Evolutionary conservation across 2,888 invertebrate species (phyloP), one percentile per base, ranked within the genome.

Genomic region (Thera obeliscata): DNA sequence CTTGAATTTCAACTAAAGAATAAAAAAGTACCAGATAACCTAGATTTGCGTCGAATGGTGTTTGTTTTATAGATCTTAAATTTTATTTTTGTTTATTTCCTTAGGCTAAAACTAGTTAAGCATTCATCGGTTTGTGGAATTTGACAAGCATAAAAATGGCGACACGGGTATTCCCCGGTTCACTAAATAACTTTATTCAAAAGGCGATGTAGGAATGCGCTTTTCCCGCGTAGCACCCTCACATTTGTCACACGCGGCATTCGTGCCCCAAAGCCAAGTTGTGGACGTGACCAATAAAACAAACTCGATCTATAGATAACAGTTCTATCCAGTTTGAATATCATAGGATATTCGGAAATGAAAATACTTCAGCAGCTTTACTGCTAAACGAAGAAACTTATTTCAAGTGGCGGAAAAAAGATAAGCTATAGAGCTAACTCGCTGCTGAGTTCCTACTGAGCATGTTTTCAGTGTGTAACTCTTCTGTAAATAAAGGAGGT

Each of bases 251-350:
- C 12, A 22, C 5, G 46, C 48, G 55, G 7, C 61, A 55, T 43
- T 61, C 48, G 48, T 61, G 56, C 9, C 46, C 55, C 12, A 36
- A 49, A 56, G 61, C 55, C 36, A 48, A 62, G 55, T 62, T n/a
- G 48, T 22, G 36, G 55, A 62, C 61, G 54, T 60, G 50, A 60
- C 38, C 56, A 56, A 12, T 56, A 38, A 56, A 56, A 8, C 60
- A 50, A 60, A 60, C 60, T 52, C 60, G 60, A 41, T 9, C 52
- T 52, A 52, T 33, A 33, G 52, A 52, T 52, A 12, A 33, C 33
- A 52, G 52, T 52, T 52, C 33, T 52, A 52, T 52, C 52, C 52
- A 33, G 52, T 52, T 52, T 52, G 52, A 52, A 52, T 50, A 52
- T 33, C 43, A 46, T 52, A 33, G 22, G 33, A 33, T 52, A 52